Evolutionary conservation across 2,113 vertebrate species (phyloP).

Genomic region (Sinocyclocheilus anshuiensis): DNA sequence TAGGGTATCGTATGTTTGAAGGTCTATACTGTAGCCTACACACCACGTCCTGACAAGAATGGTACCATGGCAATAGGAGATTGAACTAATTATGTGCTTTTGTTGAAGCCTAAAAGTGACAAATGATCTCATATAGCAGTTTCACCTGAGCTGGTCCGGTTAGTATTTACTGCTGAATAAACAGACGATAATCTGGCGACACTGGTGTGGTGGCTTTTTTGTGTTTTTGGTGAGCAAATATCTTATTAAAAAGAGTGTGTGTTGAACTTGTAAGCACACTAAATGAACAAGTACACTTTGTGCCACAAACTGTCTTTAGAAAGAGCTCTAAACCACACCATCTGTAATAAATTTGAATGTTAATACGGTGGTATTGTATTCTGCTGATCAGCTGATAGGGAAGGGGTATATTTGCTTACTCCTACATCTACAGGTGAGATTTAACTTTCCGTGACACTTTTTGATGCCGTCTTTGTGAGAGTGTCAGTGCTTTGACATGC

Average conservation of each 20-base stretch:
- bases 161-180: slow-evolving; percentile 67
- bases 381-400: slow-evolving; percentile 25
- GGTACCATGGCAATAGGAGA: slow-evolving; percentile 47
- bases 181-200: slow-evolving; percentile 56
- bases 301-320: neutral
- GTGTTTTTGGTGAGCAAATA: slow-evolving; percentile 17
- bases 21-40: slow-evolving; percentile 63
- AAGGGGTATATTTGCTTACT: slow-evolving; percentile 33
- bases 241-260: slow-evolving; percentile 51
- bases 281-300: slow-evolving; percentile 70
- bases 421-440: slow-evolving; percentile 24
- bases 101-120: slow-evolving; percentile 72
- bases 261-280: slow-evolving; percentile 60
- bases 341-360: slow-evolving; percentile 30
- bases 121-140: slow-evolving; percentile 69
- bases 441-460: slow-evolving; percentile 32
- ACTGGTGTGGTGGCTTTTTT: neutral
- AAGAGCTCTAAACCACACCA: neutral
- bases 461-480: slow-evolving; percentile 15
- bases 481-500: slow-evolving; percentile 22
- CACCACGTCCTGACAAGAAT: slow-evolving; percentile 49
- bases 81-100: slow-evolving; percentile 76
- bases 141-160: slow-evolving; percentile 68
- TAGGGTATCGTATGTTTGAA: slow-evolving; percentile 57
- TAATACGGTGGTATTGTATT: slow-evolving; percentile 33